phyloP scores from a whole-genome alignment of 2,888 invertebrate species.

The Pinctada fucata region DNA sequence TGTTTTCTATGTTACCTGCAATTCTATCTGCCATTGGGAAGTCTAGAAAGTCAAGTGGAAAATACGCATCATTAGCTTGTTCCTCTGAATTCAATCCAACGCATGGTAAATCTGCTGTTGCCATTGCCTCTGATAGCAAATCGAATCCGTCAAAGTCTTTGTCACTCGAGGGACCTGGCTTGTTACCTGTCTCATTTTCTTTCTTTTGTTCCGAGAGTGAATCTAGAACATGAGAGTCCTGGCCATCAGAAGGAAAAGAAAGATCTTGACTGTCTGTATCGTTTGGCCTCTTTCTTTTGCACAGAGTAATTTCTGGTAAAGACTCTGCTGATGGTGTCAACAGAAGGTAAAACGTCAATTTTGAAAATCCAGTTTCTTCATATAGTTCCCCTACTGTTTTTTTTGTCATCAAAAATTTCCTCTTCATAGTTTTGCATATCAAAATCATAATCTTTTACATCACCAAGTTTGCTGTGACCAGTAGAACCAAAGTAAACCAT shows the following conservation, averaged over 20 bases:
- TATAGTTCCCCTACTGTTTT: background rate
- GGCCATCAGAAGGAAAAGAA: too few species aligned
- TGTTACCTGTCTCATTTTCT: too few species aligned
- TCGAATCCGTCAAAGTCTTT: background rate
- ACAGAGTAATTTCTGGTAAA: background rate
- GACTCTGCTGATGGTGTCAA: background rate
- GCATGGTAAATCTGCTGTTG: background rate
- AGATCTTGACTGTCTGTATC: background rate
- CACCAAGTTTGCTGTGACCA: background rate
- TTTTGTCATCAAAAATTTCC: slow-evolving; percentile 1
- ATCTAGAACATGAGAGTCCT: too few species aligned
- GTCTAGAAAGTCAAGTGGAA: too few species aligned
- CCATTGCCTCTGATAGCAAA: slow-evolving; percentile 4
- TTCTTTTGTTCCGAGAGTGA: too few species aligned
- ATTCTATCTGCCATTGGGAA: too few species aligned
- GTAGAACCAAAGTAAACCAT: background rate
- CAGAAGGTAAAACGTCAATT: background rate
- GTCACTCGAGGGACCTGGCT: background rate
- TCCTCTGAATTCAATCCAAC: too few species aligned
- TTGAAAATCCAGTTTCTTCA: slow-evolving; percentile 1
- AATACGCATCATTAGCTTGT: too few species aligned
- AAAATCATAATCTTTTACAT: background rate
- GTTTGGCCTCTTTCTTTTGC: background rate
- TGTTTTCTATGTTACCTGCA: too few species aligned
- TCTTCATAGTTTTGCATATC: background rate